Conservation (phyloP, 2,888 invertebrate species). For the Thera britannica region DNA sequence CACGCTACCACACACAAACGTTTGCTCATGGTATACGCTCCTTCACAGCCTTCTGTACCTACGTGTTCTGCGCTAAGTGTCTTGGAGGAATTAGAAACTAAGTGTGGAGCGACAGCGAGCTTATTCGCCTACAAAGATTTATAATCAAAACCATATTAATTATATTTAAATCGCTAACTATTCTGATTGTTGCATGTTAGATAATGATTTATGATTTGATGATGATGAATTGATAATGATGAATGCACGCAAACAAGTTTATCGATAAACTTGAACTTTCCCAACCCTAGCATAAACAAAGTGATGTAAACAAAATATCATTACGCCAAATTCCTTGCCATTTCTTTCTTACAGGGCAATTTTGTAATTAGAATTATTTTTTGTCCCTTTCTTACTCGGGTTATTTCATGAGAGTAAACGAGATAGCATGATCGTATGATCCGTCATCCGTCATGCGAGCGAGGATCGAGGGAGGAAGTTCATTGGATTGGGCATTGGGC, state of each 20-base stretch:
- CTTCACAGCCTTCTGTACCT: no score
- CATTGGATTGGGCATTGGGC: slow-evolving; percentile 48
- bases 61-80: no score
- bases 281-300: slow-evolving; percentile 44
- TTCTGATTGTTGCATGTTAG: neutral
- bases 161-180: neutral
- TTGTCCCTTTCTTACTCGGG: slow-evolving; percentile 51
- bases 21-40: no score
- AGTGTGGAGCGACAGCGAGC: no score
- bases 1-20: no score
- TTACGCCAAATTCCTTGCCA: slow-evolving; percentile 46
- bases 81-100: no score
- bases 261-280: slow-evolving; percentile 52
- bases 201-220: neutral
- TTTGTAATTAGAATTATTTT: slow-evolving; percentile 35
- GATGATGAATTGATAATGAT: neutral
- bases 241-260: slow-evolving; percentile 27
- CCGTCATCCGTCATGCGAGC: slow-evolving; percentile 51
- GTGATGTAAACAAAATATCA: slow-evolving; percentile 42
- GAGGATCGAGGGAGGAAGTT: slow-evolving; percentile 41
- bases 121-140: no score
- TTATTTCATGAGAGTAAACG: slow-evolving; percentile 46
- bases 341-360: slow-evolving; percentile 55
- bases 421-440: slow-evolving; percentile 76
- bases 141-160: no score